Base-by-base conservation (phyloP, 2,888 invertebrate genomes). In the Pterostichus niger region DNA sequence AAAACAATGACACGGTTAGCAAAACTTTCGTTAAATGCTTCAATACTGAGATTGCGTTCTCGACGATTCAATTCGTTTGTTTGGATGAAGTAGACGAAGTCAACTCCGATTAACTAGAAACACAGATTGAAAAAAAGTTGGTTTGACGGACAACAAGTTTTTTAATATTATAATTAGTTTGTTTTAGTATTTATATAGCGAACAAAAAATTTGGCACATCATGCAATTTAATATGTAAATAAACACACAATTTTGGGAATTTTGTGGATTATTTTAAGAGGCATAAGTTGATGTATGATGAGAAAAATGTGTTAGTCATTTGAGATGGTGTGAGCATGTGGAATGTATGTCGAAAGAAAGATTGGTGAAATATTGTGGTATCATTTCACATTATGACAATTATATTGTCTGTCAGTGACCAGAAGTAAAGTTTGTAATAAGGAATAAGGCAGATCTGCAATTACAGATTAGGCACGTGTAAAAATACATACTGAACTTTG, bases 11-110 rank as follows among this genome's bases (percentile, higher is more conserved):
- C 95, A 88, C 97, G 93, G 78, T 93, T 91, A 13, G 97, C 92
- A 90, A 98, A 98, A 87, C 96, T 97, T 90, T 98, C 98, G 90
- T 98, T 98, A 84, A 93, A 94, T 17, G 98, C 98, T 90, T 97
- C 97, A 88, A 98, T 98, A 89, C 94, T 94, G 85, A 98, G 92
- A 71, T 94, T 93, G 81, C 97, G 93, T 86, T 92, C 93, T 86
- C 94, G 92, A 85, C 96, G 91, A 89, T 98, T 96, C 87, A 98
- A 91, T 85, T 93, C 93, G 90, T 98, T 98, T 90, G 94, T 96
- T 91, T 98, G 98, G 86, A 96, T 93, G 91, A 98, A 98, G 90
- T 94, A 95, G 49, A 98, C 94, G 90, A 93, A 94, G 89, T 98
- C 98, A 33, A 98, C 97, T 81, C 98, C 98, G 87, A 97, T 96